phyloP scores from a whole-genome alignment of 2,113 vertebrate genomes.

The Ginglymostoma cirratum region DNA sequence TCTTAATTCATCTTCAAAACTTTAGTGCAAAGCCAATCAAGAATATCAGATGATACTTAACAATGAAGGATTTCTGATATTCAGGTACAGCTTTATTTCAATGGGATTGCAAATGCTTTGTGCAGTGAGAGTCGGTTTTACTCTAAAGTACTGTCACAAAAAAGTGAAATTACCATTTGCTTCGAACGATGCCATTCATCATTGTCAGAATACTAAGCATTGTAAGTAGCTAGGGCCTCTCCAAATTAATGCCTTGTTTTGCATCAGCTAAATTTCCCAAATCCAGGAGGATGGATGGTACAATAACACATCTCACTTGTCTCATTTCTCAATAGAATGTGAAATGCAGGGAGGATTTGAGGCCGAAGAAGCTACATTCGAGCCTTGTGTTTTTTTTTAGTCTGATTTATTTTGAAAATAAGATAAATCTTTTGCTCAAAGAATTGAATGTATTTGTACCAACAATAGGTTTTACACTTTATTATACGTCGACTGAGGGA shows the following conservation, averaged over 20 bases:
- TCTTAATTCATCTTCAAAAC: constrained; percentile 92
- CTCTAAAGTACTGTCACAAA: constrained; percentile 98
- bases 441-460: constrained; percentile 71
- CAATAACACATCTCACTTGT: constrained; percentile 80
- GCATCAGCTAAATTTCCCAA: constrained; percentile 98
- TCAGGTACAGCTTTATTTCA: constrained; percentile 94
- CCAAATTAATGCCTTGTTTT: constrained; percentile 99
- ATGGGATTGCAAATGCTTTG: constrained; percentile 98
- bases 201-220: constrained; percentile 97
- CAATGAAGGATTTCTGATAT: constrained; percentile 98
- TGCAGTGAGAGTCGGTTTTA: constrained; percentile 88
- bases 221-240: constrained; percentile 83
- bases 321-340: constrained; percentile 91
- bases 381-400: constrained; percentile 76
- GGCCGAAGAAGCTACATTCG: constrained; percentile 62
- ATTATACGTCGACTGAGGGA: constrained; percentile 73
- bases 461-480: constrained; percentile 73
- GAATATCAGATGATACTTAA: constrained; percentile 99
- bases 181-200: constrained; percentile 99
- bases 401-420: constrained; percentile 95
- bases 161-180: constrained; percentile 99
- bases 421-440: constrained; percentile 85
- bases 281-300: constrained; percentile 93
- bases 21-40: constrained; percentile 97
- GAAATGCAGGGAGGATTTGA: constrained; percentile 53